Base-by-base conservation (phyloP, 2,888 invertebrate genomes). In the Halocaridina rubra region DNA sequence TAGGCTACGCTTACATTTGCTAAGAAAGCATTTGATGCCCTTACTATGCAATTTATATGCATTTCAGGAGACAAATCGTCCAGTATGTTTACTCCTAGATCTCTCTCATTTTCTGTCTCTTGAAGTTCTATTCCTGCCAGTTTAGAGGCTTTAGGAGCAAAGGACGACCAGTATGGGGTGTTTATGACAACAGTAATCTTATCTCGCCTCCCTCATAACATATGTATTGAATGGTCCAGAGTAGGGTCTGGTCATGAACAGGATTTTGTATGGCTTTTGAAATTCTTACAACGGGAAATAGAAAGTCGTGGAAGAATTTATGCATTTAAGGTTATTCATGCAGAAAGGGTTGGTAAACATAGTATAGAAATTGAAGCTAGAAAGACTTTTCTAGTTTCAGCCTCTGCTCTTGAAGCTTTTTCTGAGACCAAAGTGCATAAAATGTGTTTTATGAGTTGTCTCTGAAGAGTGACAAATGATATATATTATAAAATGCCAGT, bases 121-220 rank as follows among this genome's bases (percentile, higher is more conserved):
- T n/a, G n/a, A n/a, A n/a, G n/a, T n/a, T n/a, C n/a, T n/a, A n/a
- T n/a, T n/a, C n/a, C n/a, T n/a, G n/a, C n/a, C n/a, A 76, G 61
- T 59, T 59, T 76, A 24, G 30, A 76, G 76, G 57, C 76, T n/a
- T 59, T 76, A 13, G 59, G 59, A n/a, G 61, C 61, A 1, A 59
- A 4, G 10, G 61, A 30, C 32, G 59, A 59, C 3, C 30, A 53
- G 16, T 53, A 57, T 57, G 76, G 59, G 3, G 57, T 76, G 7
- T 2, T 76, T 3, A 10, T 76, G 4, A 59, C 32, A 3, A n/a
- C 30, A 10, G 30, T 7, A 1, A 59, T 59, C 7, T 59, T 59
- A 24, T 76, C 29, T 2, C 74, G 61, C n/a, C n/a, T n/a, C n/a
- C n/a, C n/a, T n/a, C n/a, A n/a, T 29, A 61, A 59, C 30, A 57